phyloP scores from a whole-genome alignment of 2,113 vertebrate species.

The Sinocyclocheilus rhinocerous region DNA sequence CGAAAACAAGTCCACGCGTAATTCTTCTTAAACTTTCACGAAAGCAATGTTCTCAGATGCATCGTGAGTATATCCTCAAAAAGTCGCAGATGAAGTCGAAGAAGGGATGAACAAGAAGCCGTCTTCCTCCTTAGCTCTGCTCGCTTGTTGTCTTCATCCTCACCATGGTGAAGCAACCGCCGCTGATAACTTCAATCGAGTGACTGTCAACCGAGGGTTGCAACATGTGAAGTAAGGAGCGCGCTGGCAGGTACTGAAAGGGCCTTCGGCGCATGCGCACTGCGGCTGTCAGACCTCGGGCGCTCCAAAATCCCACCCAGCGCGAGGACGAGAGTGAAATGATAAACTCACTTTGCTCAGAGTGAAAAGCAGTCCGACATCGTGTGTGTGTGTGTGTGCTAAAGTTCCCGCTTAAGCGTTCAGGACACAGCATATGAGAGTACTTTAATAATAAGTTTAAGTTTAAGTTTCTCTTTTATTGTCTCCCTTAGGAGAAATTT shows the following conservation, averaged over 20 bases:
- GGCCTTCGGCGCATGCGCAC: slow-evolving; percentile 74
- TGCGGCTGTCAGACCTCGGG: slow-evolving; percentile 43
- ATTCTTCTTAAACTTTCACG: slow-evolving; percentile 41
- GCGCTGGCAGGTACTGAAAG: slow-evolving; percentile 78
- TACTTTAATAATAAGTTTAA: neutral
- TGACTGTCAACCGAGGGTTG: slow-evolving; percentile 70
- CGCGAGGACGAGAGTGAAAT: slow-evolving; percentile 24
- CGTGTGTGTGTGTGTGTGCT: neutral
- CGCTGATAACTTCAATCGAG: slow-evolving; percentile 65
- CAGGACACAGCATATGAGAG: neutral
- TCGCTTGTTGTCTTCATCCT: slow-evolving; percentile 58
- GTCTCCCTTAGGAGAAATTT: no score
- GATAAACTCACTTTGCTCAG: slow-evolving; percentile 46
- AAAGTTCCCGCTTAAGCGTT: neutral
- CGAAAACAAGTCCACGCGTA: neutral
- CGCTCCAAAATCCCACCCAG: slow-evolving; percentile 60
- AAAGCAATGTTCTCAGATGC: slow-evolving; percentile 66
- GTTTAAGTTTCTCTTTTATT: no score
- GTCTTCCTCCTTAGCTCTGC: slow-evolving; percentile 2
- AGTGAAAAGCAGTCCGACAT: neutral
- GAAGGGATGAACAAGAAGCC: neutral
- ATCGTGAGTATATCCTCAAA: slow-evolving; percentile 60
- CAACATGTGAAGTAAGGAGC: slow-evolving; percentile 78
- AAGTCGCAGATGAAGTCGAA: neutral
- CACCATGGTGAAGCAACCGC: slow-evolving; percentile 64